These are phyloP conservation scores for Cladopsammia gracilis DNA, from an alignment of 64 coral and sea anemone genomes.

Conservation along the genomic window DNA sequence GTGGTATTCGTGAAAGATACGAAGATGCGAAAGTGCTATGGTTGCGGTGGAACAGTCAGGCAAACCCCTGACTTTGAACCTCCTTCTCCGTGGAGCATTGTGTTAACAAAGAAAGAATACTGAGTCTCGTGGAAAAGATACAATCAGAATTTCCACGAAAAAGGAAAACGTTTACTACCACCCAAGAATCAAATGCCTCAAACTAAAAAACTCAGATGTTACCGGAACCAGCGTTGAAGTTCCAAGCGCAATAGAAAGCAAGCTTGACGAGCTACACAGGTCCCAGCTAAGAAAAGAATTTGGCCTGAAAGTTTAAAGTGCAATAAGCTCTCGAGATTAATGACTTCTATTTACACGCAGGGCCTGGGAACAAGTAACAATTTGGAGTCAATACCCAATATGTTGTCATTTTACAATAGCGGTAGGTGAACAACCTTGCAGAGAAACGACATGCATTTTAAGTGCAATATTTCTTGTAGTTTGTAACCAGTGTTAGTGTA, in stretches of 20 bases:
- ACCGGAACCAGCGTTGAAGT: too few species aligned
- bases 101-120: background rate
- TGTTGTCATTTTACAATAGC: too few species aligned
- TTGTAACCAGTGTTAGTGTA: too few species aligned
- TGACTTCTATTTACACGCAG: too few species aligned
- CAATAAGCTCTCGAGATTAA: too few species aligned
- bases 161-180: constrained; percentile 58
- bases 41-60: constrained; percentile 27
- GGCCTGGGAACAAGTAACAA: too few species aligned
- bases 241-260: too few species aligned
- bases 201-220: background rate
- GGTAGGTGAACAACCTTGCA: too few species aligned
- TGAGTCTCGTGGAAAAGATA: background rate
- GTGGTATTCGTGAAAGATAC: constrained; percentile 41
- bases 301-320: too few species aligned
- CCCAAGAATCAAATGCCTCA: background rate
- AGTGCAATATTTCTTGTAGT: too few species aligned
- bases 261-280: background rate
- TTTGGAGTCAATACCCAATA: too few species aligned
- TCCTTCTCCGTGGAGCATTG: constrained; percentile 46
- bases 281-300: background rate
- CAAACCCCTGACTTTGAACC: background rate
- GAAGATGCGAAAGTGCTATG: constrained; percentile 53
- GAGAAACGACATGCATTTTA: too few species aligned
- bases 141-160: background rate